phyloP scores from a whole-genome alignment of 2,888 invertebrate species.

The Perizoma affinitatum region DNA sequence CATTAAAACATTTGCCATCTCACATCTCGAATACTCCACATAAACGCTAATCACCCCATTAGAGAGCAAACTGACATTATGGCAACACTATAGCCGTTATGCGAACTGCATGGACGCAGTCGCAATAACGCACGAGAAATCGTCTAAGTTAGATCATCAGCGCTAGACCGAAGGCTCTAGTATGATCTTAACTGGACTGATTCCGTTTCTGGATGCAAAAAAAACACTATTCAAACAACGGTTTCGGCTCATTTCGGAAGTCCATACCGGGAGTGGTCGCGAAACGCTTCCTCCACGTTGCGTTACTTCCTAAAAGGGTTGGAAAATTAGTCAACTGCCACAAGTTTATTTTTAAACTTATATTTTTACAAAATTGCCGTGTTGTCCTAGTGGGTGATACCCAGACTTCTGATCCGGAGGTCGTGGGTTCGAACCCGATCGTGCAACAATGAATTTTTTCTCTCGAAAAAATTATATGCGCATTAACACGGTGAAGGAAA shows the following conservation, averaged over 20 bases:
- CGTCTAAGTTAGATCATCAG: constrained; percentile 73
- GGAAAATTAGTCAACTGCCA: too few species aligned
- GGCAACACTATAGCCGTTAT: constrained; percentile 38
- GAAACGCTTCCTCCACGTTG: too few species aligned
- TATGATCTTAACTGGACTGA: constrained; percentile 25
- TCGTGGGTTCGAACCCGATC: too few species aligned
- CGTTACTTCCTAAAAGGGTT: too few species aligned
- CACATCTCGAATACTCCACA: constrained; percentile 20
- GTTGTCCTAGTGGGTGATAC: too few species aligned
- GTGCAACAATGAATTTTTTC: too few species aligned
- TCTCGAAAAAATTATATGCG: too few species aligned
- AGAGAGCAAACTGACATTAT: constrained; percentile 28
- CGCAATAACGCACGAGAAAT: constrained; percentile 72
- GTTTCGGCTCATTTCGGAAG: neutral
- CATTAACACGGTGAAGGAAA: too few species aligned
- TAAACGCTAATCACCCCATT: constrained; percentile 36
- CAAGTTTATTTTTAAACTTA: too few species aligned
- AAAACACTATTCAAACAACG: neutral
- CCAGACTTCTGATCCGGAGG: too few species aligned
- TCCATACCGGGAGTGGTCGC: neutral
- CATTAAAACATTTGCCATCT: neutral
- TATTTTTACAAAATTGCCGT: too few species aligned
- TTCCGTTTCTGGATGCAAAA: constrained; percentile 10
- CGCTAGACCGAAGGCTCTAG: constrained; percentile 46
- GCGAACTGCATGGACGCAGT: constrained; percentile 63